phyloP scores from a whole-genome alignment of 2,113 vertebrate species.

The Ceyx cyanopectus region DNA sequence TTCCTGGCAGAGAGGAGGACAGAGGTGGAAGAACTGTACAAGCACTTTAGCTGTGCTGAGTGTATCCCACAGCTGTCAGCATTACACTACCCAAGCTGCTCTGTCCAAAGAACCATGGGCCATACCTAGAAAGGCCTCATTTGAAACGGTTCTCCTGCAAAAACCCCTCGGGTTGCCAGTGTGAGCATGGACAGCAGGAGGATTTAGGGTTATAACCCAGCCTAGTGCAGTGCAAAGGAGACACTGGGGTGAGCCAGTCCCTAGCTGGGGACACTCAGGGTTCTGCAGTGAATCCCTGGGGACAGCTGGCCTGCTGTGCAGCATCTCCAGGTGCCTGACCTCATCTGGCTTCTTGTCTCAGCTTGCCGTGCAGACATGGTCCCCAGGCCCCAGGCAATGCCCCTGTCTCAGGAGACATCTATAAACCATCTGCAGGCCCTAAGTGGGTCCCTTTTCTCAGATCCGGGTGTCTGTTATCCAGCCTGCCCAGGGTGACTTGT shows the following conservation, averaged over 20 bases:
- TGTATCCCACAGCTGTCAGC: neutral
- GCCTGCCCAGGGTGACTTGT: constrained; percentile 22
- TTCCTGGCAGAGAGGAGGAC: neutral
- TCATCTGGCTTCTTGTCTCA: neutral
- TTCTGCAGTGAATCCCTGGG: neutral
- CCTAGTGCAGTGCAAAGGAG: neutral
- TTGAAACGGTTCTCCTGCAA: neutral
- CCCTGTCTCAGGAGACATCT: neutral
- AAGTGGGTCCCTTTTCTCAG: neutral
- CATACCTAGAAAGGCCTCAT: neutral
- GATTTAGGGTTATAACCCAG: neutral
- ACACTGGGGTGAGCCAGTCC: neutral
- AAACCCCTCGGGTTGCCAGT: neutral
- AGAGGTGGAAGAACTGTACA: neutral
- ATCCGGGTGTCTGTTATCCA: neutral
- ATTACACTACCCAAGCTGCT: neutral
- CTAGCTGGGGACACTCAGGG: neutral
- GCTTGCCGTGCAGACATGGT: neutral
- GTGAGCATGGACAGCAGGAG: neutral
- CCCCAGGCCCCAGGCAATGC: neutral
- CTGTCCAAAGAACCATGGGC: rapidly evolving
- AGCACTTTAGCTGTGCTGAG: neutral
- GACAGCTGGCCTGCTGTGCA: rapidly evolving
- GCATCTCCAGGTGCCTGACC: neutral
- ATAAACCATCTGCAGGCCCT: neutral